These are phyloP conservation scores for Strix occidentalis DNA, from an alignment of 2,797 vertebrate species.

Conservation along the genomic window DNA sequence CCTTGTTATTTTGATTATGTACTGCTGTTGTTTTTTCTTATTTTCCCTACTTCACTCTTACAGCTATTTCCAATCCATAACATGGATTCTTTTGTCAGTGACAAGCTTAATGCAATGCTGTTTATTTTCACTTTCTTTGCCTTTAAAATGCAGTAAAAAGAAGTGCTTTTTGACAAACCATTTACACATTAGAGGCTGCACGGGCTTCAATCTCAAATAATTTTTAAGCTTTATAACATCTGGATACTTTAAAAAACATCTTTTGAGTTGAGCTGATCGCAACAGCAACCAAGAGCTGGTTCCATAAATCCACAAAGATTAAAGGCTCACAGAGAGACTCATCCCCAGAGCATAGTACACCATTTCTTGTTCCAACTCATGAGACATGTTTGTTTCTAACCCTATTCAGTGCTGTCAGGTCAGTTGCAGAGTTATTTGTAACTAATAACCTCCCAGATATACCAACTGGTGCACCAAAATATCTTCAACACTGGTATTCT, in stretches of 20 bases:
- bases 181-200: background rate
- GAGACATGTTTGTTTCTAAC: background rate
- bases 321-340: background rate
- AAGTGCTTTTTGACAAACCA: background rate
- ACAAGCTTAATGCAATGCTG: background rate
- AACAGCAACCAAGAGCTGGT: background rate
- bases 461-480: background rate
- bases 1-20: background rate
- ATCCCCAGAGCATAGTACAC: background rate
- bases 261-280: background rate
- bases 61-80: background rate
- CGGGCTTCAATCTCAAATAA: background rate
- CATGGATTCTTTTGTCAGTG: background rate
- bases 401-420: background rate
- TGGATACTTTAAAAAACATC: background rate
- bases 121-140: background rate
- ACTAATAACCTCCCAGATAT: background rate
- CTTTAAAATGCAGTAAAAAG: background rate
- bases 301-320: background rate
- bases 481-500: background rate
- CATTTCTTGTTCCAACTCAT: background rate
- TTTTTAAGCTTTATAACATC: background rate
- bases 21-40: background rate
- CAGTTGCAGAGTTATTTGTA: background rate
- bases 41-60: background rate